Conservation (phyloP, 2,797 vertebrate species). For the Aulostomus chinensis region DNA sequence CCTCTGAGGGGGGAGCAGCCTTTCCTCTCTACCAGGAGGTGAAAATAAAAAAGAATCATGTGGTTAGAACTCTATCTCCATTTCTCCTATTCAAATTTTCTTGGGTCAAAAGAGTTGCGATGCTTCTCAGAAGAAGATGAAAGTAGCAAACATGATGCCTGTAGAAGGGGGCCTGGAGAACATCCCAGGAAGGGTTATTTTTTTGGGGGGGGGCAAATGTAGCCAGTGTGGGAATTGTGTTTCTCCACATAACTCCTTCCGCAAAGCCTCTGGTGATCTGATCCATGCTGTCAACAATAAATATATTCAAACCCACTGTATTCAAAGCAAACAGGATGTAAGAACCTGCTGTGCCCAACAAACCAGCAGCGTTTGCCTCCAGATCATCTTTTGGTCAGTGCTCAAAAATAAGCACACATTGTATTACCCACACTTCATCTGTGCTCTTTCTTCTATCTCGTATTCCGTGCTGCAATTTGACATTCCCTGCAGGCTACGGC, state of each 20-base stretch:
- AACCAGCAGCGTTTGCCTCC: slow-evolving; percentile 1
- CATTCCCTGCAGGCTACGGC: slow-evolving; percentile 44
- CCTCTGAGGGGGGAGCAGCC: slow-evolving; percentile 33
- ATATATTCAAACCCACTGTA: slow-evolving; percentile 7
- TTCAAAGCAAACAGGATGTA: not conserved
- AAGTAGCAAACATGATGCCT: not conserved
- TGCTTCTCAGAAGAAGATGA: slow-evolving; percentile 6
- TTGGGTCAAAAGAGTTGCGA: slow-evolving; percentile 12
- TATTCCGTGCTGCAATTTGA: slow-evolving; percentile 36
- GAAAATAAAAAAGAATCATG: slow-evolving; percentile 6
- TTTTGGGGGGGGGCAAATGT: not conserved
- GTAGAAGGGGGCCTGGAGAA: not conserved
- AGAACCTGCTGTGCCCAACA: slow-evolving; percentile 1
- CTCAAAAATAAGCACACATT: slow-evolving; percentile 16
- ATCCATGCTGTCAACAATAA: not conserved
- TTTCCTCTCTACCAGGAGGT: slow-evolving; percentile 25
- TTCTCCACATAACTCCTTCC: too few relatives aligned
- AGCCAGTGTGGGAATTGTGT: too few relatives aligned
- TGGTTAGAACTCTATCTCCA: slow-evolving; percentile 6
- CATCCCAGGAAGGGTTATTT: slow-evolving; percentile 5
- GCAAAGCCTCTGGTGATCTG: not conserved
- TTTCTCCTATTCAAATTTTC: slow-evolving; percentile 12
- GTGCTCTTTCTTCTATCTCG: slow-evolving; percentile 20
- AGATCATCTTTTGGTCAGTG: slow-evolving; percentile 5
- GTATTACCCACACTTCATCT: slow-evolving; percentile 19